Conservation (phyloP, 2,888 invertebrate genomes). For the Acleris sparsana region DNA sequence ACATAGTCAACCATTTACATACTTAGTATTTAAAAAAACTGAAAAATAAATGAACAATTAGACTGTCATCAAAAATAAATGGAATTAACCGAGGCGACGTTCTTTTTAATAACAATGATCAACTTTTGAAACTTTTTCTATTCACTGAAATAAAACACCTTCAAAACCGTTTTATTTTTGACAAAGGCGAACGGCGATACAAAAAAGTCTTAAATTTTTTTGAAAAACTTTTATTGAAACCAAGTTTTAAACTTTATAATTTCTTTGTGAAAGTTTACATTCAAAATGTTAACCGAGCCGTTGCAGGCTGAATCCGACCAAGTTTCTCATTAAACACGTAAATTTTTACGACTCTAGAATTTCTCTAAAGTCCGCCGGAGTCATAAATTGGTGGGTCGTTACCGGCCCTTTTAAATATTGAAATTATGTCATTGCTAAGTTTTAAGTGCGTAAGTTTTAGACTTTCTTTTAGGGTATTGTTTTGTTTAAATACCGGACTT, state of each 20-base stretch:
- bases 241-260: slow-evolving; percentile 36
- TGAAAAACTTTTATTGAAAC: slow-evolving; percentile 38
- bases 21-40: too few species aligned
- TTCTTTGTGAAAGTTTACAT: slow-evolving; percentile 38
- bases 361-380: slow-evolving; percentile 37
- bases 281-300: slow-evolving; percentile 42
- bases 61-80: too few species aligned
- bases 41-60: too few species aligned
- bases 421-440: slow-evolving; percentile 27
- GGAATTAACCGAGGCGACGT: too few species aligned
- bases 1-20: too few species aligned
- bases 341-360: slow-evolving; percentile 45
- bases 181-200: slow-evolving; percentile 28
- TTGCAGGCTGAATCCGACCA: slow-evolving; percentile 39
- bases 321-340: slow-evolving; percentile 46
- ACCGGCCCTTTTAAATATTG: slow-evolving; percentile 33
- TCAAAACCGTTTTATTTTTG: slow-evolving; percentile 12
- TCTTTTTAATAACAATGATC: too few species aligned
- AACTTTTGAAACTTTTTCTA: background rate
- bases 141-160: slow-evolving; percentile 2
- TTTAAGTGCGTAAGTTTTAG: slow-evolving; percentile 27
- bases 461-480: slow-evolving; percentile 22
- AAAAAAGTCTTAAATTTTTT: slow-evolving; percentile 36
- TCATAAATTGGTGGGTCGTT: slow-evolving; percentile 35
- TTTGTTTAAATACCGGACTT: slow-evolving; percentile 4